Evolutionary conservation across 2,113 vertebrate genomes (phyloP), one percentile per base, ranked within the genome.

Genomic region (Leucopternis melanops): DNA sequence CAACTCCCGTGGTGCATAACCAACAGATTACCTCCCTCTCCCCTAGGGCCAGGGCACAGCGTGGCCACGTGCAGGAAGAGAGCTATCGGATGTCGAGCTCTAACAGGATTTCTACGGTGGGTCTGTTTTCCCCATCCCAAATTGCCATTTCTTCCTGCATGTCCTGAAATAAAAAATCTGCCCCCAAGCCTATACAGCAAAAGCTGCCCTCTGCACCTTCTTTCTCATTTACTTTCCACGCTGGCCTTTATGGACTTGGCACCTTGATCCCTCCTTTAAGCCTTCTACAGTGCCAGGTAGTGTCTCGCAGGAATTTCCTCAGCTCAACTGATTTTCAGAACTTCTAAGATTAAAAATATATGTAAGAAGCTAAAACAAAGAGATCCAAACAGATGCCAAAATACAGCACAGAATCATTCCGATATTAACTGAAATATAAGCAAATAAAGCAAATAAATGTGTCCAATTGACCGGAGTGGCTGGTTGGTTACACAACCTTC

Each of bases 401-500:
- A 75, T 45, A 15, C 29, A 77, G 13, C 44, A 75, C 7, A 81
- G 38, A 89, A 75, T 55, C 15, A 44, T 79, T 70, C 34, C 14
- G 22, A 49, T 89, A 31, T 80, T 73, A 77, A 45, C 52, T 65
- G 32, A 89, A 86, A 63, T 80, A 74, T 12, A 72, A 71, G 9
- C 31, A 92, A 92, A 77, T 49, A 54, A 81, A 92, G 13, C 26
- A 59, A 75, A 45, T 38, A 88, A 88, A 75, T 0, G 1, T 72
- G 42, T 87, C 61, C 26, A 66, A 11, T 44, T 94, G 73, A 82
- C 70, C 21, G 2, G 44, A 92, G 44, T 58, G 79, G n/a, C 42
- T 74, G 36, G 19, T 83, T 59, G 79, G 81, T 97, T 97, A 95
- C 84, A 91, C 94, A 95, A 94, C 67, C 32, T 94, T 88, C 78